Base-by-base conservation (phyloP, 2,888 invertebrate species). In the Tipula lateralis region DNA sequence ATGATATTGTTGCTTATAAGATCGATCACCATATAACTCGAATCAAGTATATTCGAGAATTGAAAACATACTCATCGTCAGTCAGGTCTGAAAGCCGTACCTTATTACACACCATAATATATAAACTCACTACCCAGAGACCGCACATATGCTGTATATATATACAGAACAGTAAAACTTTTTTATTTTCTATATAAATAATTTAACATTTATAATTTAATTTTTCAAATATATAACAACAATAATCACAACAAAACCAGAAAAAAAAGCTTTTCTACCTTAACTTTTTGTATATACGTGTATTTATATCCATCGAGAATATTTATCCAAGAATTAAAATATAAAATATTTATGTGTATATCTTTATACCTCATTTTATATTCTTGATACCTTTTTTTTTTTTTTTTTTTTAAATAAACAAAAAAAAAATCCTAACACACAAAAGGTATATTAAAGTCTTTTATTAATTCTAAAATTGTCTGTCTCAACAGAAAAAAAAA, bases 361-460 rank as follows among this genome's bases (percentile, higher is more conserved):
- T 50, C 44, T 50, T 50, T 50, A 66, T 66, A 66, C 66, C 66
- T 66, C 24, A 66, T 66, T 66, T 66, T 66, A 66, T 66, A 66
- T 66, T 66, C 66, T 66, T 66, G 66, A 66, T 66, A 66, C 24
- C 66, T 66, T 66, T 66, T n/a, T n/a, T n/a, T n/a, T n/a, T n/a
- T n/a, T n/a, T n/a, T n/a, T n/a, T n/a, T n/a, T n/a, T n/a, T 66
- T 66, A 66, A 66, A 66, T 66, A 66, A 44, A 66, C 66, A 66
- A 66, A 24, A 66, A 7, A 24, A 24, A 19, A 24, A 19, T 66
- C 66, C 66, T 66, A 66, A 66, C 66, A 66, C 66, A 66, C 66
- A 66, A 66, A 66, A 66, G 66, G 66, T 66, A 66, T 24, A 66
- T 19, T 66, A 66, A 66, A 66, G 66, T 66, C 66, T 9, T 66